Evolutionary conservation across 2,797 vertebrate genomes (phyloP).

Genomic region (Eutrigla gurnardus): DNA sequence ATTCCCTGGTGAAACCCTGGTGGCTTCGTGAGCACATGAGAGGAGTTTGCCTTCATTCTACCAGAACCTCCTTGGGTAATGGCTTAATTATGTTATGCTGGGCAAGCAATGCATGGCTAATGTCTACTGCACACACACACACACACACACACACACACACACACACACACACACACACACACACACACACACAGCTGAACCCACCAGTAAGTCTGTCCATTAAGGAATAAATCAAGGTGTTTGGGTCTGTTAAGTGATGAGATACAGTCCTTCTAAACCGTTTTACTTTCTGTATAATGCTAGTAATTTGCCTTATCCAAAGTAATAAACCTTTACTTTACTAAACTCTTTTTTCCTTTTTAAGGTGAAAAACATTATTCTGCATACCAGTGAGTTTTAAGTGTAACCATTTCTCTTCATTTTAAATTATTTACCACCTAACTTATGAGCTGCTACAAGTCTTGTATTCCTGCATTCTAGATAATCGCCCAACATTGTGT

Average conservation of each 20-base stretch:
- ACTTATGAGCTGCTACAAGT: not conserved
- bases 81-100: not conserved
- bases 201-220: not conserved
- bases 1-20: conserved; percentile 15
- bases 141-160: too few relatives aligned
- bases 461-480: not conserved
- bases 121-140: not conserved
- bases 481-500: not conserved
- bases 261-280: not conserved
- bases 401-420: not conserved
- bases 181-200: not conserved
- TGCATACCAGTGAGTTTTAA: not conserved
- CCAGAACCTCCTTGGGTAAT: too few relatives aligned
- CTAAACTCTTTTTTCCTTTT: too few relatives aligned
- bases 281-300: not conserved
- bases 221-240: not conserved
- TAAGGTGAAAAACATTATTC: not conserved
- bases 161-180: not conserved
- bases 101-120: conserved; percentile 4
- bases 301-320: not conserved
- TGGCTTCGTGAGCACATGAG: not conserved
- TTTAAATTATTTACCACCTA: not conserved
- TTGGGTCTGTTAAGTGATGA: not conserved
- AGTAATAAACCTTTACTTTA: not conserved
- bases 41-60: too few relatives aligned